Base-by-base conservation (phyloP, 1,140 invertebrate species). In the Drosophila kurseongensis region DNA sequence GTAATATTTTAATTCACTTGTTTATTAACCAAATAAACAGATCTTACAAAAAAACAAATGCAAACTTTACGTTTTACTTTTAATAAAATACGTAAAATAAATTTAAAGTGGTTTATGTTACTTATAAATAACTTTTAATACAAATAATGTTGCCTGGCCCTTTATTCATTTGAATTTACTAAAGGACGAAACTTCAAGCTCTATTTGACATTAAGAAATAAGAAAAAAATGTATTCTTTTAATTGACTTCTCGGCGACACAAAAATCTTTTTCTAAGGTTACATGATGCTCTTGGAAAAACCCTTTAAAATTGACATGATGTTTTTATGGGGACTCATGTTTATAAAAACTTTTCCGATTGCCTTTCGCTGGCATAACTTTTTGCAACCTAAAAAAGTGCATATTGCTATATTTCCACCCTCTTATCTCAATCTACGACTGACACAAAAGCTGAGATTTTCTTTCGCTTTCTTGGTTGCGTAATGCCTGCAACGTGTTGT, bases 401-500 rank as follows among this genome's bases (percentile, higher is more conserved):
- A 36, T 65, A 57, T 29, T 57, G 44, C 55, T 23, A 50, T 12
- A 45, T 58, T 9, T 41, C 14, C 42, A 40, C 23, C n/a, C 18
- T 57, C 36, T 58, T 54, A 48, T 47, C 65, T 57, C 27, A 35
- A 50, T 50, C n/a, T 9, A 52, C 23, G 41, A 9, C n/a, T 52
- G 40, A 67, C 27, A 35, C 52, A 69, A 54, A 66, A 36, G 9
- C 13, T 23, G 51, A 18, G 41, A 18, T 41, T 47, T 54, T 41
- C 10, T 27, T 42, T 13, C 14, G 4, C 16, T 32, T 36, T 42
- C 18, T 42, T 18, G 27, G 27, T 57, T 48, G 47, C 54, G 48
- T 59, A 59, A 74, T 32, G 66, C 41, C 35, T 5, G 13, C 9
- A n/a, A 51, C 27, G 38, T 14, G 13, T 75, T 44, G 47, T 38